Conservation (phyloP, 2,113 vertebrate genomes). For the Amphiprion ocellaris region DNA sequence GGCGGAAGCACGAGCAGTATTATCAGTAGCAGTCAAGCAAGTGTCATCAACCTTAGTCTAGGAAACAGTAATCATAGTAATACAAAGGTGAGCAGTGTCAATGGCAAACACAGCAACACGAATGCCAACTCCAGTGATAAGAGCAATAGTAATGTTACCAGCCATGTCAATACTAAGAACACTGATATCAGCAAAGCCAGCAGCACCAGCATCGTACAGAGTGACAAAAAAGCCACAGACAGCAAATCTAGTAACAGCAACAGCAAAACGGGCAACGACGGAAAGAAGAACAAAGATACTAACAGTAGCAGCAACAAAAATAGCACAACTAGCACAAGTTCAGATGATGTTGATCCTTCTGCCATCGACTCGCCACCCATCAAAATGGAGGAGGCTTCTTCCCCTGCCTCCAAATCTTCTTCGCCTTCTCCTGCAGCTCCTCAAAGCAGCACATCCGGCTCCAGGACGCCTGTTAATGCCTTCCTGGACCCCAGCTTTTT, state of each 20-base stretch:
- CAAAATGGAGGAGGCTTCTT: slow-evolving; percentile 64
- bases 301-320: slow-evolving; percentile 41
- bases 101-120: slow-evolving; percentile 48
- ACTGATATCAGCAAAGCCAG: slow-evolving; percentile 38
- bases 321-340: slow-evolving; percentile 13
- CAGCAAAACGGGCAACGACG: slow-evolving; percentile 4
- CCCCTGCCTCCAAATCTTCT: slow-evolving; percentile 73
- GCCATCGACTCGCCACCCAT: slow-evolving; percentile 47
- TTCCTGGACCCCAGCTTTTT: slow-evolving; percentile 90
- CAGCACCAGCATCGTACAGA: slow-evolving; percentile 41
- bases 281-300: slow-evolving; percentile 33
- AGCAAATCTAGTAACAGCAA: slow-evolving; percentile 20
- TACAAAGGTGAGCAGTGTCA: slow-evolving; percentile 57
- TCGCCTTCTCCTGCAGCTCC: slow-evolving; percentile 82
- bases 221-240: slow-evolving; percentile 67
- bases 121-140: slow-evolving; percentile 49
- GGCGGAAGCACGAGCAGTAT: slow-evolving; percentile 63
- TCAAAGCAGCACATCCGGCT: slow-evolving; percentile 77
- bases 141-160: slow-evolving; percentile 44
- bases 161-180: slow-evolving; percentile 32
- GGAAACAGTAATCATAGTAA: slow-evolving; percentile 64
- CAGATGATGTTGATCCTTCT: slow-evolving; percentile 50
- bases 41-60: slow-evolving; percentile 79
- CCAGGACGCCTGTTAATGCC: slow-evolving; percentile 78
- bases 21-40: slow-evolving; percentile 63